These are phyloP conservation scores for Drosophila bunnanda DNA, from an alignment of 2,888 invertebrate species.

Conservation along the genomic window DNA sequence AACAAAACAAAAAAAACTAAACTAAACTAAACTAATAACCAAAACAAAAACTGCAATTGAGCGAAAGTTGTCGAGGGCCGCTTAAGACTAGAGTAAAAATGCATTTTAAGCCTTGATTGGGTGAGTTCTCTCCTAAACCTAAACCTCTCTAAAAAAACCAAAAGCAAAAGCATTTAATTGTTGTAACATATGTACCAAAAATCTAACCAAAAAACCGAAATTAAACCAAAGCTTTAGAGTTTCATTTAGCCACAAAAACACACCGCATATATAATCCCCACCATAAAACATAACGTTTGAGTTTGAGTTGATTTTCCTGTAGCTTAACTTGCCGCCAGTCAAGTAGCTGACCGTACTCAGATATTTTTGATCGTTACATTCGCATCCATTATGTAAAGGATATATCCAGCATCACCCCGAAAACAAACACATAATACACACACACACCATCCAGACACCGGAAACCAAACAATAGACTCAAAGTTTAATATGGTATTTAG, in stretches of 20 bases:
- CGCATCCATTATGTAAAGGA: conserved; percentile 2
- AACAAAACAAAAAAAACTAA: conserved; percentile 48
- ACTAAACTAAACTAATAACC: conserved; percentile 38
- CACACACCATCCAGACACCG: conserved; percentile 4
- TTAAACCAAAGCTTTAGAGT: conserved; percentile 41
- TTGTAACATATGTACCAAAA: conserved; percentile 34
- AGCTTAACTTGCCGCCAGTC: conserved; percentile 20
- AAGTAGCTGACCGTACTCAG: not conserved
- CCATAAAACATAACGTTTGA: conserved; percentile 21
- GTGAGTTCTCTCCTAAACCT: conserved; percentile 67
- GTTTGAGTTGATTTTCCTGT: conserved; percentile 21
- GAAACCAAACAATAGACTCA: conserved; percentile 1
- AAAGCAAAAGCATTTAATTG: conserved; percentile 37
- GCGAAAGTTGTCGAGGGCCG: conserved; percentile 79
- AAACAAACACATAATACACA: not conserved
- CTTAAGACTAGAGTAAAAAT: conserved; percentile 75
- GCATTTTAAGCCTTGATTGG: conserved; percentile 76
- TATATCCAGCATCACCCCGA: conserved; percentile 3
- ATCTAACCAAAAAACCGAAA: conserved; percentile 28
- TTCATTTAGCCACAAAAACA: too few species aligned
- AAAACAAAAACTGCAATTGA: conserved; percentile 68
- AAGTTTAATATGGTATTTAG: conserved; percentile 41
- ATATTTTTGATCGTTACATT: conserved; percentile 21
- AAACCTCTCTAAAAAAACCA: conserved; percentile 35
- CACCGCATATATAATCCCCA: conserved; percentile 16